phyloP scores from a whole-genome alignment of 2,113 vertebrate species.

The Hippoglossus stenolepis region DNA sequence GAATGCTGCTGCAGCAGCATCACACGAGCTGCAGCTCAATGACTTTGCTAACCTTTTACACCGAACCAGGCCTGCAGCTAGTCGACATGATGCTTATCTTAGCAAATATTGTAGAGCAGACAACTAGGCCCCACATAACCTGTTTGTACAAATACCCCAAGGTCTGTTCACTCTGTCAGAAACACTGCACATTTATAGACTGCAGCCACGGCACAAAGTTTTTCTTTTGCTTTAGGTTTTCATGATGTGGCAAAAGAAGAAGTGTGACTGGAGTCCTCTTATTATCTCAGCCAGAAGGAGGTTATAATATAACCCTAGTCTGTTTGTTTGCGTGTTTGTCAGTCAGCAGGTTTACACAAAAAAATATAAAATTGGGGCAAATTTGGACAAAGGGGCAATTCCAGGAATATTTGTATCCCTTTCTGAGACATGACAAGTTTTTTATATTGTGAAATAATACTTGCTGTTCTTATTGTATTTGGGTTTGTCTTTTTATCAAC shows the following conservation, averaged over 20 bases:
- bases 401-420: no score
- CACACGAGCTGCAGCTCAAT: constrained; percentile 54
- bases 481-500: no score
- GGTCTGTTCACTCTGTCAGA: constrained; percentile 58
- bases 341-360: no score
- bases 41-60: constrained; percentile 74
- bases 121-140: constrained; percentile 66
- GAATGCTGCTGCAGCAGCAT: constrained; percentile 56
- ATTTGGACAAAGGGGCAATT: no score
- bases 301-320: neutral
- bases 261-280: constrained; percentile 2
- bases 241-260: constrained; percentile 58
- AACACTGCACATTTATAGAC: constrained; percentile 52
- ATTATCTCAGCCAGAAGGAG: neutral
- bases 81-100: constrained; percentile 73
- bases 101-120: constrained; percentile 63
- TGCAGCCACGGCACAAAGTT: constrained; percentile 41
- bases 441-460: neutral
- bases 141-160: constrained; percentile 65
- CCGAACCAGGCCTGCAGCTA: constrained; percentile 60
- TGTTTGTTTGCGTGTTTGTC: no score
- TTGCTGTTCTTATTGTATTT: no score
- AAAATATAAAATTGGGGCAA: no score
- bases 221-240: constrained; percentile 49
- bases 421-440: neutral